These are phyloP conservation scores for Maniola hyperantus DNA, from an alignment of 2,888 invertebrate genomes.

Conservation along the genomic window DNA sequence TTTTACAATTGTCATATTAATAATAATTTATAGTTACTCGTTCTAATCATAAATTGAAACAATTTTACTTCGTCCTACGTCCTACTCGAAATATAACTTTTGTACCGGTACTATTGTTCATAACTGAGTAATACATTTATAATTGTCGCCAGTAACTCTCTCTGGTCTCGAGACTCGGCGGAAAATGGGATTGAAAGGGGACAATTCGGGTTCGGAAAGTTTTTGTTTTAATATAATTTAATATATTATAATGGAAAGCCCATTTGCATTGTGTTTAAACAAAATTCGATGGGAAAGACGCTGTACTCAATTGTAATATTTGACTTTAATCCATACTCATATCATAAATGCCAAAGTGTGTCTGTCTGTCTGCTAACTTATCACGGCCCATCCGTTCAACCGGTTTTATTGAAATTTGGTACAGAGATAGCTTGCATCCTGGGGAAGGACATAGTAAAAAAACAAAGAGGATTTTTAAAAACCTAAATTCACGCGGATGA, in stretches of 20 bases:
- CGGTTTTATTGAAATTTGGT: too few species aligned
- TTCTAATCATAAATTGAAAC: too few species aligned
- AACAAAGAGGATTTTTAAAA: too few species aligned
- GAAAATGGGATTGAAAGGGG: background rate
- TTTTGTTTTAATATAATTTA: background rate
- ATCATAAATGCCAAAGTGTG: too few species aligned
- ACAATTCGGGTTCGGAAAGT: slow-evolving; percentile 1
- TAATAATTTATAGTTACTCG: too few species aligned
- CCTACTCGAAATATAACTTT: background rate
- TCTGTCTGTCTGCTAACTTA: too few species aligned
- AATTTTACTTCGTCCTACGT: too few species aligned
- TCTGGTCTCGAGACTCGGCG: background rate
- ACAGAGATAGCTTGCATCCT: too few species aligned
- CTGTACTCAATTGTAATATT: background rate
- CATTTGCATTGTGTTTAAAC: background rate
- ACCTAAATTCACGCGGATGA: too few species aligned
- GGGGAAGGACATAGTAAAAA: too few species aligned
- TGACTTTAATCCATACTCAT: background rate
- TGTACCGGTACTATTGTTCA: background rate
- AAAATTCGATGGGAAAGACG: background rate
- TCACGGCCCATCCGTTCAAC: too few species aligned
- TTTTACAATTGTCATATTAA: too few species aligned
- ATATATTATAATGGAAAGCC: background rate
- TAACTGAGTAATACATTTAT: background rate
- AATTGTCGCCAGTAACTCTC: slow-evolving; percentile 8